Conservation (phyloP, 2,113 vertebrate species). For the Corapipo altera region DNA sequence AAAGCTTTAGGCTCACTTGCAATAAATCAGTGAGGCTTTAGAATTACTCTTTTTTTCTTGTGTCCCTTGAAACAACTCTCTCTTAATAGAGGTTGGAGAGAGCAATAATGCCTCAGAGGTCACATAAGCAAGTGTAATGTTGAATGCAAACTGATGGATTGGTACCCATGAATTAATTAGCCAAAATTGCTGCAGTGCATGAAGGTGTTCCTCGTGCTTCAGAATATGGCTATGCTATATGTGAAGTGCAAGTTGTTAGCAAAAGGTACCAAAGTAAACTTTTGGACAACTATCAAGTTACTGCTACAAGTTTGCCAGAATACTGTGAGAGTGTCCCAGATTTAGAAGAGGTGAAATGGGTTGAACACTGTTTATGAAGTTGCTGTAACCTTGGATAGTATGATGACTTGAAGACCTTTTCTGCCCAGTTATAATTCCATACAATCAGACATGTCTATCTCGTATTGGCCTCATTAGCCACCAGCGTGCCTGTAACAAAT, state of each 20-base stretch:
- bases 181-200: background rate
- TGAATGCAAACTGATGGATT: background rate
- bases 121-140: too few species aligned
- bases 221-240: background rate
- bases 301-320: background rate
- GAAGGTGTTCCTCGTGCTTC: background rate
- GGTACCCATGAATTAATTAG: background rate
- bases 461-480: too few species aligned
- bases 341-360: background rate
- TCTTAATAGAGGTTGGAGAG: background rate
- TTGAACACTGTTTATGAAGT: background rate
- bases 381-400: background rate
- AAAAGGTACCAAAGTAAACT: background rate
- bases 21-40: background rate
- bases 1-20: background rate
- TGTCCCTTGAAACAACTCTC: background rate
- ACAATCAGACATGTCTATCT: too few species aligned
- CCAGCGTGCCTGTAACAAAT: too few species aligned
- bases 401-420: background rate
- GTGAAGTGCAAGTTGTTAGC: background rate
- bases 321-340: rapidly evolving
- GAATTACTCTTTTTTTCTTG: background rate
- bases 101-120: background rate
- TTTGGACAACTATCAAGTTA: rapidly evolving
- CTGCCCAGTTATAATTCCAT: background rate